Conservation (phyloP, 2,888 invertebrate genomes). For the Hemaris fuciformis region DNA sequence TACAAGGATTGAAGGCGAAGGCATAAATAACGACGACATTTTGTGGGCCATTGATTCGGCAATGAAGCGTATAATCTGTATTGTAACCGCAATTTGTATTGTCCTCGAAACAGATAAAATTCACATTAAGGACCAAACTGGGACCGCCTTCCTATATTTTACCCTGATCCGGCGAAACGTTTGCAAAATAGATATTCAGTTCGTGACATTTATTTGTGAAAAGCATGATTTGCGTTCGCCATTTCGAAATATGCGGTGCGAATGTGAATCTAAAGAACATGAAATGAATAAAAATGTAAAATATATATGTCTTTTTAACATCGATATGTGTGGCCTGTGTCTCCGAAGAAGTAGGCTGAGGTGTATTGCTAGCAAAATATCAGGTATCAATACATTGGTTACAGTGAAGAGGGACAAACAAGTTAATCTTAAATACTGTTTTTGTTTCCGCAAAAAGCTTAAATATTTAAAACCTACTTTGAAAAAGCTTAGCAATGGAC, state of each 20-base stretch:
- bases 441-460: no score
- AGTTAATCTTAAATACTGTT: no score
- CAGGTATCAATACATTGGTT: no score
- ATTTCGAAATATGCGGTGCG: neutral
- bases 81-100: conserved; percentile 38
- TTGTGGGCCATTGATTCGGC: conserved; percentile 41
- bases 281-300: no score
- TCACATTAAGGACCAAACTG: conserved; percentile 19
- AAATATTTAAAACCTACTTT: no score
- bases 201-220: neutral
- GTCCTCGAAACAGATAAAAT: conserved; percentile 36
- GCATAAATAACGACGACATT: conserved; percentile 41
- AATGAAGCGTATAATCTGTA: conserved; percentile 44
- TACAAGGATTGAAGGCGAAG: conserved; percentile 20
- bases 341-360: no score
- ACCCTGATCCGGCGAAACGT: neutral
- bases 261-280: no score
- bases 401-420: no score
- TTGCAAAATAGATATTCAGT: conserved; percentile 2
- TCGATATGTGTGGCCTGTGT: no score
- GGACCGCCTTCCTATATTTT: conserved; percentile 2
- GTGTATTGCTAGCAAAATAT: no score
- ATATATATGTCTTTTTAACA: no score
- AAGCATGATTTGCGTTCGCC: neutral
- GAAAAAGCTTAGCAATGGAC: no score